phyloP scores from a whole-genome alignment of 2,888 invertebrate genomes.

The Ptychoptera contaminata region DNA sequence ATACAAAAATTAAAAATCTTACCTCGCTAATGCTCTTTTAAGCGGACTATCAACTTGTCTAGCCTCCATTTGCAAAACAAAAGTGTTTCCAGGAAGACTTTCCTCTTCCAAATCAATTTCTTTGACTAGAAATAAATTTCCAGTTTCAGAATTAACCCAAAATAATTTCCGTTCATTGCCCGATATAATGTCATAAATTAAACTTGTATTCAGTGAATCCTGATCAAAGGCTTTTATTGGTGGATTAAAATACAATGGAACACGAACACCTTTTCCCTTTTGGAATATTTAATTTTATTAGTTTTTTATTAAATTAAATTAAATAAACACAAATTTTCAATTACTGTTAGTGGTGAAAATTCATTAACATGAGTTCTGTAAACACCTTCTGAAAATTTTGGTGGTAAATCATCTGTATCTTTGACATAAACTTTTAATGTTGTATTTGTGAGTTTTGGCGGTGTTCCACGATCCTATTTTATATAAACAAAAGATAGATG shows the following conservation, averaged over 20 bases:
- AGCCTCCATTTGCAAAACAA: slow-evolving; percentile 62
- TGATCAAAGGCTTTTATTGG: slow-evolving; percentile 67
- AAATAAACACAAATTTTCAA: slow-evolving; percentile 13
- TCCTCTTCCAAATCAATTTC: slow-evolving; percentile 72
- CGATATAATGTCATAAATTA: slow-evolving; percentile 63
- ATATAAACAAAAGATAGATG: slow-evolving; percentile 13
- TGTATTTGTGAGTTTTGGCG: slow-evolving; percentile 55
- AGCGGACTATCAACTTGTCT: slow-evolving; percentile 62
- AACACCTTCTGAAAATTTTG: slow-evolving; percentile 64
- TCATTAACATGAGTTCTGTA: slow-evolving; percentile 71
- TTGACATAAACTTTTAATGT: slow-evolving; percentile 53
- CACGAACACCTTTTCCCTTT: slow-evolving; percentile 55
- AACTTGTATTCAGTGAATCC: slow-evolving; percentile 58
- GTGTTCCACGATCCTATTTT: slow-evolving; percentile 62
- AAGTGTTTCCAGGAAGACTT: slow-evolving; percentile 54
- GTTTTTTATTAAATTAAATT: slow-evolving; percentile 1
- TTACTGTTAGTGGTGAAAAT: slow-evolving; percentile 63
- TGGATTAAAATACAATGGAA: slow-evolving; percentile 50
- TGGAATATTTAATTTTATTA: too few species aligned
- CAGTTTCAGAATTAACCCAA: slow-evolving; percentile 55
- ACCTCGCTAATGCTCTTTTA: slow-evolving; percentile 51
- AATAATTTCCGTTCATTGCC: slow-evolving; percentile 68
- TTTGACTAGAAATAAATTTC: slow-evolving; percentile 57
- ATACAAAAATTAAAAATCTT: slow-evolving; percentile 14
- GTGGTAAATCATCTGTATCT: slow-evolving; percentile 69